Conservation (phyloP, 2,888 invertebrate species). For the Bombylius major region DNA sequence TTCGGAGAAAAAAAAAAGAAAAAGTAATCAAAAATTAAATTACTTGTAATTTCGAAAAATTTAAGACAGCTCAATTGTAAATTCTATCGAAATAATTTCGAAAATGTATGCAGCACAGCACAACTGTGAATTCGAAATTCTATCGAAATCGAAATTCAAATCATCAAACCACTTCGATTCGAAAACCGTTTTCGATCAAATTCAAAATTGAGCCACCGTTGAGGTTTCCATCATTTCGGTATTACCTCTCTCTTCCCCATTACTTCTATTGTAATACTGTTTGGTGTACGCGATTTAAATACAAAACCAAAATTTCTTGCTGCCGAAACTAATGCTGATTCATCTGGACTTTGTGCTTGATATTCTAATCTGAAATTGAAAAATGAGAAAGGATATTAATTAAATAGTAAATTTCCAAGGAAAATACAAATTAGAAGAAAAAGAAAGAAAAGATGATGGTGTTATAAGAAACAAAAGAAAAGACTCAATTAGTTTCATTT, state of each 20-base stretch:
- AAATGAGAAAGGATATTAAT: background rate
- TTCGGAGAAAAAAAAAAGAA: slow-evolving; percentile 14
- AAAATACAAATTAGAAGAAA: background rate
- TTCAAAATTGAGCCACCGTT: no score
- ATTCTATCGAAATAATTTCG: no score
- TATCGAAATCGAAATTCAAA: no score
- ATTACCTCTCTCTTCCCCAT: slow-evolving; percentile 60
- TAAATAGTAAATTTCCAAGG: no score
- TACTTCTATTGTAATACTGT: slow-evolving; percentile 84
- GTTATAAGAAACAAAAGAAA: background rate
- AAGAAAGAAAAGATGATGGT: background rate
- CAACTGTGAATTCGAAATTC: no score
- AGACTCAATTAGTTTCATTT: slow-evolving; percentile 3
- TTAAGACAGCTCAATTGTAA: no score
- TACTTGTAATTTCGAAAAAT: background rate
- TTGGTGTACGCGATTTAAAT: slow-evolving; percentile 84
- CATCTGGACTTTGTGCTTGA: slow-evolving; percentile 95
- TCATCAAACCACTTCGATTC: no score
- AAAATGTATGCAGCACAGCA: no score
- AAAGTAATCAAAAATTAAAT: background rate
- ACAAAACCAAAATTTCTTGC: slow-evolving; percentile 98
- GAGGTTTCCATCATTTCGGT: no score
- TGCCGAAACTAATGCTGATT: slow-evolving; percentile 92
- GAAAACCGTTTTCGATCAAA: no score
- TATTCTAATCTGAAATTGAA: slow-evolving; percentile 27